Percentiles rank a stretch among this genome's conserved stretches.
phyloP scores from a whole-genome alignment of 2,888 invertebrate genomes.

The Polydrusus tereticollis region DNA sequence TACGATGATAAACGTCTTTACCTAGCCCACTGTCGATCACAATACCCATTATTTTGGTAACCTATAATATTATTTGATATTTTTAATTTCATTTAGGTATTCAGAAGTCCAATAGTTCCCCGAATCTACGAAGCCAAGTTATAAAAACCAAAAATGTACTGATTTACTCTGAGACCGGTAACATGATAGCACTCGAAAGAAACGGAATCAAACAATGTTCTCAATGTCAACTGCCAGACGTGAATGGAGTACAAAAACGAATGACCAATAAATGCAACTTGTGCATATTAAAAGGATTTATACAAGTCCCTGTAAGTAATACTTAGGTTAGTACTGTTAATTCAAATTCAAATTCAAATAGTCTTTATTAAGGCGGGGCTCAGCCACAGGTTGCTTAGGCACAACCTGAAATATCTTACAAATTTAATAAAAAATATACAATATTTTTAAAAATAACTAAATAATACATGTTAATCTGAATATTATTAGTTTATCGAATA shows the following conservation, averaged over 20 bases:
- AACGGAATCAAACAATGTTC: constrained; percentile 56
- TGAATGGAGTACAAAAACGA: constrained; percentile 17
- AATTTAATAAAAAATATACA: no score
- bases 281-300: constrained; percentile 64
- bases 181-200: constrained; percentile 52
- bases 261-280: constrained; percentile 12
- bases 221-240: constrained; percentile 29
- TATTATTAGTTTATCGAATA: no score
- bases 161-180: constrained; percentile 59
- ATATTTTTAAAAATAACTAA: no score
- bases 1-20: no score
- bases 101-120: constrained; percentile 55
- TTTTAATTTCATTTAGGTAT: constrained; percentile 51
- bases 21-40: no score
- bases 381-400: no score
- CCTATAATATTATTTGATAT: no score
- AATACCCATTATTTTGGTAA: no score
- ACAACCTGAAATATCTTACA: no score
- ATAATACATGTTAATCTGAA: no score
- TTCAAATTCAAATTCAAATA: no score
- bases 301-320: constrained; percentile 56
- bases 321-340: constrained; percentile 10
- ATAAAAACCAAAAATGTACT: constrained; percentile 47
- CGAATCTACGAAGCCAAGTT: constrained; percentile 51
- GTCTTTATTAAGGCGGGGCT: neutral